Evolutionary conservation across 1,140 invertebrate species (phyloP).

Genomic region (Nomia melanderi): DNA sequence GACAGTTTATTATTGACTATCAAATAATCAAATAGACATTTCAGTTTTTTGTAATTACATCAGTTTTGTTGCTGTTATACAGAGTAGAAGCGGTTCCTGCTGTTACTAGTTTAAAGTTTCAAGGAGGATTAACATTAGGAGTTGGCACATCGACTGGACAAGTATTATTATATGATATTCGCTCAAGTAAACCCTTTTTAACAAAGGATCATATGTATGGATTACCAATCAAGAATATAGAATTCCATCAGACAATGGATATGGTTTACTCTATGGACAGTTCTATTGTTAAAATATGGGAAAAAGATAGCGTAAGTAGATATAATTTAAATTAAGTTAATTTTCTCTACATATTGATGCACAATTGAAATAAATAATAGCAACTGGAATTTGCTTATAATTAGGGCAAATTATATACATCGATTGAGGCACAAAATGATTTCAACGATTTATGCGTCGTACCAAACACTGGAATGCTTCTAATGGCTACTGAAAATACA

Average conservation of each 20-base stretch:
- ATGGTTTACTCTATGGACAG: slow-evolving; percentile 95
- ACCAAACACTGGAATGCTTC: slow-evolving; percentile 94
- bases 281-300: slow-evolving; percentile 97
- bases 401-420: slow-evolving; percentile 95
- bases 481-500: slow-evolving; percentile 95
- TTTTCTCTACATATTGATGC: no score
- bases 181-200: slow-evolving; percentile 92
- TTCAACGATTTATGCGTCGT: slow-evolving; percentile 96
- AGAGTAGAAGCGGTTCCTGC: slow-evolving; percentile 83
- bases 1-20: slow-evolving; percentile 32
- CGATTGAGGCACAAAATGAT: slow-evolving; percentile 91
- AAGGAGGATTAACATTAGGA: slow-evolving; percentile 91
- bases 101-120: slow-evolving; percentile 90
- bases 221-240: slow-evolving; percentile 93
- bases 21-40: no score
- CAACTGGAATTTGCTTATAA: slow-evolving; percentile 58
- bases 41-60: neutral
- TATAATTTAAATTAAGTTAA: neutral
- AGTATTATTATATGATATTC: slow-evolving; percentile 96
- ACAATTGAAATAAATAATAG: neutral
- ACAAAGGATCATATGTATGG: slow-evolving; percentile 98
- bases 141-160: slow-evolving; percentile 97
- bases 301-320: slow-evolving; percentile 90
- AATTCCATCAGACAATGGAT: slow-evolving; percentile 91
- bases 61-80: slow-evolving; percentile 5